Evolutionary conservation across 2,888 invertebrate species (phyloP).

Genomic region (Netelia inedita): DNA sequence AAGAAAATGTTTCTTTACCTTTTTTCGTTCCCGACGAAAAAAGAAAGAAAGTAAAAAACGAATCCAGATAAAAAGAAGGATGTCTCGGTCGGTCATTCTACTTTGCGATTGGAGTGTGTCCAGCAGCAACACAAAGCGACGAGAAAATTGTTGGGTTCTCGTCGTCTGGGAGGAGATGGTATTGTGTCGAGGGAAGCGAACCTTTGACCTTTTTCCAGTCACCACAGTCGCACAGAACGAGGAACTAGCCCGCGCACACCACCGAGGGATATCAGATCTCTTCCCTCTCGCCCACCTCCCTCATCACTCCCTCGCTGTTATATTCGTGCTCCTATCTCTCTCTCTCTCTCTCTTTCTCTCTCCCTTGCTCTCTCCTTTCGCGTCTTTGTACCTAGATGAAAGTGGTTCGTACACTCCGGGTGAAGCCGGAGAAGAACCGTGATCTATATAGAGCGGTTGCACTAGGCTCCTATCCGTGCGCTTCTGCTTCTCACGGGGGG

Average conservation of each 20-base stretch:
- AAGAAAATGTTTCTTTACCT: slow-evolving; percentile 9
- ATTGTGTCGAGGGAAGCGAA: slow-evolving; percentile 51
- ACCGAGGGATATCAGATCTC: slow-evolving; percentile 45
- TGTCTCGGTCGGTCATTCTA: slow-evolving; percentile 46
- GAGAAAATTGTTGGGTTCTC: slow-evolving; percentile 55
- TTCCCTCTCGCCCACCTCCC: slow-evolving; percentile 36
- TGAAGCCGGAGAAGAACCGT: slow-evolving; percentile 60
- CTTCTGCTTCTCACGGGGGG: slow-evolving; percentile 13
- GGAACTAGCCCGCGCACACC: slow-evolving; percentile 9
- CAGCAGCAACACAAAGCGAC: slow-evolving; percentile 31
- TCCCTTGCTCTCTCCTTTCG: slow-evolving; percentile 44
- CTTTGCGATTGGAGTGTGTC: slow-evolving; percentile 33
- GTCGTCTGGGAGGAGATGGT: slow-evolving; percentile 16
- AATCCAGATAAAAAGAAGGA: not conserved
- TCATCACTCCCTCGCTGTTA: slow-evolving; percentile 59
- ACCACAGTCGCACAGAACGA: slow-evolving; percentile 30
- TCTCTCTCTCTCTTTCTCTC: slow-evolving; percentile 48
- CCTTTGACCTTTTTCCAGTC: slow-evolving; percentile 65
- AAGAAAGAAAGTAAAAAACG: slow-evolving; percentile 1
- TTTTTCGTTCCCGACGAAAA: slow-evolving; percentile 11
- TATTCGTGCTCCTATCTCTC: slow-evolving; percentile 19
- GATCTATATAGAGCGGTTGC: slow-evolving; percentile 12
- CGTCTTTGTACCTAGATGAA: slow-evolving; percentile 69
- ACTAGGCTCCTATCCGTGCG: not conserved
- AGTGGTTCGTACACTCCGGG: slow-evolving; percentile 64